Percentiles rank a stretch among this genome's conserved stretches.
Evolutionary conservation across 2,888 invertebrate species (phyloP).

Genomic region (Drosophila subsilvestris): DNA sequence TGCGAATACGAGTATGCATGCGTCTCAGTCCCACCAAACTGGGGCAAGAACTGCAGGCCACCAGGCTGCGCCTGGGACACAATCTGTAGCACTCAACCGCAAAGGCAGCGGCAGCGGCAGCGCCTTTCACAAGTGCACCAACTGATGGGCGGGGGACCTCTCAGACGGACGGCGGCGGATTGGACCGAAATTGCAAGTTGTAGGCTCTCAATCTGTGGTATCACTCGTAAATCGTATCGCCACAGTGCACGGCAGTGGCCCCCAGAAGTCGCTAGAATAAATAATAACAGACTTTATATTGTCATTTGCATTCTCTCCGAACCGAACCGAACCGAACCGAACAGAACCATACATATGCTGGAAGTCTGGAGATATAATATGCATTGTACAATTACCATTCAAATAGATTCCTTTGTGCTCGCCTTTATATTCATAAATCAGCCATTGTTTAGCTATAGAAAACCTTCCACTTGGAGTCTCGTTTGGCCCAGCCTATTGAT

Average conservation of each 20-base stretch:
- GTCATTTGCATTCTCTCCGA: constrained; percentile 22
- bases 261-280: constrained; percentile 34
- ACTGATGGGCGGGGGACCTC: constrained; percentile 21
- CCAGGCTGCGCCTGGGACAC: constrained; percentile 21
- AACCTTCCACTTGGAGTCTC: neutral
- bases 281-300: constrained; percentile 34
- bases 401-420: constrained; percentile 10
- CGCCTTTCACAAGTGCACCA: constrained; percentile 64
- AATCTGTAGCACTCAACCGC: constrained; percentile 39
- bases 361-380: constrained; percentile 10
- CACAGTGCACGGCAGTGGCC: constrained; percentile 1
- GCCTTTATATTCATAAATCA: constrained; percentile 28
- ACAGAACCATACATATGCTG: constrained; percentile 2
- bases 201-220: constrained; percentile 2
- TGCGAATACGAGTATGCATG: neutral
- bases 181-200: constrained; percentile 10
- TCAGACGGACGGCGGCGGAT: constrained; percentile 3
- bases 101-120: constrained; percentile 1
- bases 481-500: neutral
- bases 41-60: constrained; percentile 67
- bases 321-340: neutral
- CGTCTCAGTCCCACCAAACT: constrained; percentile 46
- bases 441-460: constrained; percentile 6
- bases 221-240: constrained; percentile 21
- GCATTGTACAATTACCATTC: constrained; percentile 13